Evolutionary conservation across 37 sponge, comb jelly and placozoan species (phyloP).

Genomic region (Beroe forskalii): DNA sequence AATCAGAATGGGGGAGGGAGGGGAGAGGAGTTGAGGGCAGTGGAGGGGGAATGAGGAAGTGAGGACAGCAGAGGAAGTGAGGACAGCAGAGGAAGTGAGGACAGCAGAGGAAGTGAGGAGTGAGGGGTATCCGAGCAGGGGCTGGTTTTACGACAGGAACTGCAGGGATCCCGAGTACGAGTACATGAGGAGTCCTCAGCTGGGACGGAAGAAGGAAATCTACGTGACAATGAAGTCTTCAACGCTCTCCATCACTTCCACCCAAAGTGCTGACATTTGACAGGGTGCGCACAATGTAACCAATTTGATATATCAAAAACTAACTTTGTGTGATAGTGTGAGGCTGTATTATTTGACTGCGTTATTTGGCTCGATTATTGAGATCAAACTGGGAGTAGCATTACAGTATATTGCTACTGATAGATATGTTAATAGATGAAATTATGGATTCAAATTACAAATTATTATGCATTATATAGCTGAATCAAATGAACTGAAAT

Average conservation of each 20-base stretch:
- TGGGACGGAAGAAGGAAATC: background rate
- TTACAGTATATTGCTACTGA: too few relatives aligned
- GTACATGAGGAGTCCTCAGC: constrained; percentile 36
- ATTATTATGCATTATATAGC: too few relatives aligned
- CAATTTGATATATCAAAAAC: too few relatives aligned
- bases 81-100: background rate
- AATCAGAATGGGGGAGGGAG: background rate
- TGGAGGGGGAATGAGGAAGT: background rate
- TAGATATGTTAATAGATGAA: too few relatives aligned
- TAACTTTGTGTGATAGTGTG: too few relatives aligned
- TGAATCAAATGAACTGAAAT: too few relatives aligned
- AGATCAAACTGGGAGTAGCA: too few relatives aligned
- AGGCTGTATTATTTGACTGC: too few relatives aligned
- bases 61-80: background rate
- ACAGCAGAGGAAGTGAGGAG: background rate
- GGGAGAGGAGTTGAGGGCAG: background rate
- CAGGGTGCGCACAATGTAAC: too few relatives aligned
- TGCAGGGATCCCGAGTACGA: constrained; percentile 18
- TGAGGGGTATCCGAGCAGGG: background rate
- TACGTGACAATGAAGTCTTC: constrained; percentile 1
- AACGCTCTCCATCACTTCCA: background rate
- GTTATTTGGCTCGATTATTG: too few relatives aligned
- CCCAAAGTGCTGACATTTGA: background rate
- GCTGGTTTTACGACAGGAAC: background rate
- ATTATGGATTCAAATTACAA: too few relatives aligned